A percentile compares a stretch with the other conserved stretches of the same genome.
phyloP scores from a whole-genome alignment of 1,140 invertebrate genomes.

The Tigriopus japonicus region DNA sequence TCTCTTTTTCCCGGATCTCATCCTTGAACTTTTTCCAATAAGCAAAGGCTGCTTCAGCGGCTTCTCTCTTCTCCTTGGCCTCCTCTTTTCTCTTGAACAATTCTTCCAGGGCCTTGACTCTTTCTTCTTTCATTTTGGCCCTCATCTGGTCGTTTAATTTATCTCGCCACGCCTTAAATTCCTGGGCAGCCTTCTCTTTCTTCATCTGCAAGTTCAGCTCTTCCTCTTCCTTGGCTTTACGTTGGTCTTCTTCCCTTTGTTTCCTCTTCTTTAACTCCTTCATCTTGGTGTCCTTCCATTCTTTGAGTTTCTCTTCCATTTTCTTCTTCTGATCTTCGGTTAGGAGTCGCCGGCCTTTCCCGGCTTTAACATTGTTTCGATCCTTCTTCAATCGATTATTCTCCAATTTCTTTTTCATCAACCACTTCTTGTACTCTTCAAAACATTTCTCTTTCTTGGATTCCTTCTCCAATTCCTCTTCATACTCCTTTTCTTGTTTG shows the following conservation, averaged over 20 bases:
- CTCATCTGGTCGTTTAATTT: not conserved
- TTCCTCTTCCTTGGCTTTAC: not conserved
- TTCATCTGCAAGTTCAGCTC: not conserved
- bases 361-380: not conserved
- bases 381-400: not conserved
- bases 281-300: constrained; percentile 5
- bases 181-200: not conserved
- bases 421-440: not conserved
- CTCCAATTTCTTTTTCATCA: not conserved
- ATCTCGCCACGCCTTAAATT: not conserved
- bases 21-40: not conserved
- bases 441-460: not conserved
- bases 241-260: not conserved
- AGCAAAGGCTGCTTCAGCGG: not conserved
- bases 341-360: no score
- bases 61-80: not conserved
- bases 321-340: constrained; percentile 4
- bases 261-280: not conserved
- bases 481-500: not conserved
- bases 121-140: constrained; percentile 3
- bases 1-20: not conserved
- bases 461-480: not conserved
- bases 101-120: not conserved
- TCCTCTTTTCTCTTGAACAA: not conserved
- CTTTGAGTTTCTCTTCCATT: not conserved